These are phyloP conservation scores for Cephalopachus bancanus DNA, from an alignment of 2,797 vertebrate genomes.

Conservation along the genomic window DNA sequence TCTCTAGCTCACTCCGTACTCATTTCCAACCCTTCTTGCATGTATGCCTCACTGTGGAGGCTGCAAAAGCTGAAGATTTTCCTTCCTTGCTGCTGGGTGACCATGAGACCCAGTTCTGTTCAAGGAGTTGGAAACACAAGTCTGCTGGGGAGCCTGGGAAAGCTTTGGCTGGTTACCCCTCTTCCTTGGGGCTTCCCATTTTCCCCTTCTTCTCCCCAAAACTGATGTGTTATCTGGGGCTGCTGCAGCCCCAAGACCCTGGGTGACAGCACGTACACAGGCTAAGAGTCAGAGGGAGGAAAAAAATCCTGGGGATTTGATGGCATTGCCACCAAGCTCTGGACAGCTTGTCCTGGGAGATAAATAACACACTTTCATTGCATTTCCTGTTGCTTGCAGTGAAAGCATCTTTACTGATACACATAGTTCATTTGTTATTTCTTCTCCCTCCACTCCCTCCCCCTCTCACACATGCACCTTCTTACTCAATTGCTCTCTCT, in stretches of 20 bases:
- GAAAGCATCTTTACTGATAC: neutral
- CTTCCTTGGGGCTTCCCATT: neutral
- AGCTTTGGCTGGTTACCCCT: neutral
- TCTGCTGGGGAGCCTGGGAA: neutral
- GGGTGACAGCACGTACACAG: neutral
- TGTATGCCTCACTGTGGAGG: neutral
- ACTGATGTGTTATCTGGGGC: neutral
- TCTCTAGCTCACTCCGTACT: neutral
- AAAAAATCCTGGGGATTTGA: neutral
- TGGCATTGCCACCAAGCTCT: neutral
- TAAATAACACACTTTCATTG: neutral
- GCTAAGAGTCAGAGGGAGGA: neutral
- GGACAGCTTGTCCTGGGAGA: neutral
- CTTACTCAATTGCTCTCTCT: neutral
- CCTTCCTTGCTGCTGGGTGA: neutral
- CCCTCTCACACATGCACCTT: neutral
- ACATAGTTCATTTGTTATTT: neutral
- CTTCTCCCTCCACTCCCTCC: neutral
- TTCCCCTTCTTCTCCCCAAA: fast-evolving
- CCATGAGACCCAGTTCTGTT: neutral
- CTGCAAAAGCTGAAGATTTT: neutral
- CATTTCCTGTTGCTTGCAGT: neutral
- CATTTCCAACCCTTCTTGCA: neutral
- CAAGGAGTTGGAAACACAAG: neutral
- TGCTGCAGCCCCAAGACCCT: neutral